Base-by-base conservation (phyloP, 1,140 invertebrate species). In the Lepidurus couesii region DNA sequence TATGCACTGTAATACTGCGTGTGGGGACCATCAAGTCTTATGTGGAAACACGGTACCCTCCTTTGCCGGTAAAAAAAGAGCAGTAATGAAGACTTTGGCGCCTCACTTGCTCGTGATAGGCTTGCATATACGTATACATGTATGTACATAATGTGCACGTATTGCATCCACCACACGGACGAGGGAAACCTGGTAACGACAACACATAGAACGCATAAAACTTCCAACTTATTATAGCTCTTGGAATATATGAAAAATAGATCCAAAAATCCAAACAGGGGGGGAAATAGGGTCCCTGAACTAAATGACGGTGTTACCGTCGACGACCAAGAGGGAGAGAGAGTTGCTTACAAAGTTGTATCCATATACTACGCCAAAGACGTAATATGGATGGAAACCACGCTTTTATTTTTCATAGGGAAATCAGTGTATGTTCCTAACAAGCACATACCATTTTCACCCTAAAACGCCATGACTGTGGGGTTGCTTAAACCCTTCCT, bases 51-150 rank as follows among this genome's bases (percentile, higher is more conserved):
- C n/a, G 53, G 21, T 34, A 65, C n/a, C 53, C n/a, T 13, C 8
- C 53, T 65, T 65, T 21, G 53, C 53, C 9, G 53, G 21, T n/a
- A 65, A 65, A 65, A 65, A 65, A 65, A 65, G 53, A 65, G 53
- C 53, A 13, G 53, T 65, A 65, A 65, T 65, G 53, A 65, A 65
- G 53, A 65, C 53, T 21, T 65, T 65, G 53, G 53, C 13, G 53
- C 53, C 53, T 21, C 16, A 21, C 53, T 65, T 65, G 53, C 13
- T 21, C 53, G 16, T 13, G 53, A 21, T 65, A 65, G 13, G 53
- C 53, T 65, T 65, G 53, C 21, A 65, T 65, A 16, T 65, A 65
- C n/a, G 53, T 16, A 65, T 65, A 65, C 53, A 65, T 21, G 16
- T 21, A 65, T 21, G 8, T 65, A 65, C 21, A 65, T 65, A 65